Conservation (phyloP, 2,113 vertebrate species). For the Atrichornis clamosus region DNA sequence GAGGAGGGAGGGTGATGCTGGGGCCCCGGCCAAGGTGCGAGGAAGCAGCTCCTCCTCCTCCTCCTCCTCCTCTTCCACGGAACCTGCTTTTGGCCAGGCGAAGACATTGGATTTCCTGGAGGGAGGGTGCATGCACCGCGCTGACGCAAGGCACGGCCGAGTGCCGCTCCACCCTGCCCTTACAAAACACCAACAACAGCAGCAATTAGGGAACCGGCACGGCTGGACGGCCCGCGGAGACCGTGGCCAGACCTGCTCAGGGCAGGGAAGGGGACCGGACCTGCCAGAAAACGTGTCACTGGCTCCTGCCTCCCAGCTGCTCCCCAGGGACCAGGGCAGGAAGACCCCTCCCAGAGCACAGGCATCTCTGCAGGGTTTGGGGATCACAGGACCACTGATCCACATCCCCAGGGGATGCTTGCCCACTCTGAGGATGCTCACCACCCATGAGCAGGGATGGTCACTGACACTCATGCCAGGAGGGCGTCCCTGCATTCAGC, state of each 20-base stretch:
- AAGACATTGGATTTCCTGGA: constrained; percentile 51
- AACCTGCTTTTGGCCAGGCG: constrained; percentile 19
- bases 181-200: constrained; percentile 41
- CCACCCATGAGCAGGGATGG: accelerated
- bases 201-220: constrained; percentile 46
- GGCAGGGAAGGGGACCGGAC: constrained; percentile 2
- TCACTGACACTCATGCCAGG: neutral
- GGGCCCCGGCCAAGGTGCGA: neutral
- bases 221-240: neutral
- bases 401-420: neutral
- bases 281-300: neutral
- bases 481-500: neutral
- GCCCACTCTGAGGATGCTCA: neutral
- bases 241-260: neutral
- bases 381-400: neutral
- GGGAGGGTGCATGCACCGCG: constrained; percentile 44
- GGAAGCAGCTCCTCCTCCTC: neutral
- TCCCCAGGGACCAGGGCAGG: neutral
- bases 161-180: constrained; percentile 56
- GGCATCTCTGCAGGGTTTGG: neutral
- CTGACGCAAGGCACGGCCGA: constrained; percentile 46
- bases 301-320: neutral
- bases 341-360: neutral
- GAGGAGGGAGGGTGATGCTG: neutral
- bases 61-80: neutral